phyloP scores from a whole-genome alignment of 1,140 invertebrate genomes.

The Euura saliciscinereae region DNA sequence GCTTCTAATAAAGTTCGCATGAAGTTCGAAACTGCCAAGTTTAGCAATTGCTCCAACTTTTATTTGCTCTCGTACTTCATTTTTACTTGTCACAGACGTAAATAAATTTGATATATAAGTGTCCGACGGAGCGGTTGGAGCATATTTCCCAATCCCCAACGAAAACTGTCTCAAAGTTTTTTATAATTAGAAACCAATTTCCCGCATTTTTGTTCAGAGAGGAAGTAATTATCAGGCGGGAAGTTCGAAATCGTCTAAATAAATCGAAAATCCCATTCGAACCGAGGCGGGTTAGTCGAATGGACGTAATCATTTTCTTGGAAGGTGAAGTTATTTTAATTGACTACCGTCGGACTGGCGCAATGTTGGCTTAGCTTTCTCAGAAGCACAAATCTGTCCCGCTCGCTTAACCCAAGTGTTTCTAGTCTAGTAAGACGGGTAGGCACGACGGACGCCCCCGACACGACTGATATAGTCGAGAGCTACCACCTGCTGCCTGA shows the following conservation, averaged over 20 bases:
- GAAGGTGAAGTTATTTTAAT: constrained; percentile 7
- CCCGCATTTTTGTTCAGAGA: not conserved
- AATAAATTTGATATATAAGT: too few relatives aligned
- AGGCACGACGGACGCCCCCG: not conserved
- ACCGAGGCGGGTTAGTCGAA: not conserved
- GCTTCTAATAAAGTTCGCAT: not conserved
- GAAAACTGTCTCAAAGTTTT: too few relatives aligned
- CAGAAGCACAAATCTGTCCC: not conserved
- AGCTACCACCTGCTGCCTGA: constrained; percentile 1
- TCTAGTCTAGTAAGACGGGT: not conserved
- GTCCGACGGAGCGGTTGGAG: too few relatives aligned
- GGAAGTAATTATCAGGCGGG: not conserved
- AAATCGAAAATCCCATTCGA: not conserved
- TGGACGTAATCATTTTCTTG: not conserved
- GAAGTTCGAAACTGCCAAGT: not conserved
- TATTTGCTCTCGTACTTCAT: too few relatives aligned
- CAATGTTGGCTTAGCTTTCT: not conserved
- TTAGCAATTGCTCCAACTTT: not conserved
- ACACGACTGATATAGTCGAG: not conserved
- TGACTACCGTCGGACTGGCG: not conserved
- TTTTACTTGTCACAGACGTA: too few relatives aligned
- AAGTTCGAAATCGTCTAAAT: not conserved
- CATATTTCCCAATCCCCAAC: too few relatives aligned
- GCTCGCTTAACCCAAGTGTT: not conserved
- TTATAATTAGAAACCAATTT: too few relatives aligned